Evolutionary conservation across 1,140 invertebrate species (phyloP), one percentile per base, ranked within the genome.

Genomic region (Acromyrmex charruanus): DNA sequence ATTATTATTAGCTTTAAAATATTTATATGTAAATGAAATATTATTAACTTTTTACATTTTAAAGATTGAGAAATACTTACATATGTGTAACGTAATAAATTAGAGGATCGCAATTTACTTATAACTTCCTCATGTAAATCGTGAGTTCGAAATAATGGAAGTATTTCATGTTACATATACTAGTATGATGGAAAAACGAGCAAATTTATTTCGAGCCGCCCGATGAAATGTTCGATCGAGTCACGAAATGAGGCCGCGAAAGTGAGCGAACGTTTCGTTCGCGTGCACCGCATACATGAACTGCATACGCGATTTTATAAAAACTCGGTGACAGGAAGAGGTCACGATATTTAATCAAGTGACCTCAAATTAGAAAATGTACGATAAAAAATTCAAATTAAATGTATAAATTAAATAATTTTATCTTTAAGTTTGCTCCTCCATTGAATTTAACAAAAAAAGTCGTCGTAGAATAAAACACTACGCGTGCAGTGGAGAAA

Each of bases 211-310:
- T 69, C 65, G n/a, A 55, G 49, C 63, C 5, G 25, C 31, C 44
- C 66, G 10, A 81, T 81, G 68, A 87, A 84, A 65, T 35, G 69
- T 86, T 25, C 75, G 59, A 25, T 71, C 59, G 53, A n/a, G n/a
- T 7, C 58, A 16, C 7, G 51, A 58, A 87, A 84, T 12, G 65
- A 72, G 77, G 71, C 61, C 58, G 86, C 77, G 86, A 87, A 87
- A 87, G 77, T 77, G 72, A 87, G 87, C 61, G 71, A 72, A 58
- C 28, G 86, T 89, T 85, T 68, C 44, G 77, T 87, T 80, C 74
- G 59, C 79, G 71, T 75, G 61, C n/a, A 85, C 14, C 35, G 16
- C 35, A 6, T 35, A 35, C 31, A 3, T 72, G 82, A 6, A 14
- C 35, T 21, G 61, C 53, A 49, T 66, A 39, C 49, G 72, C 63